Evolutionary conservation across 2,113 vertebrate genomes (phyloP).

Genomic region (Leiothrix lutea): DNA sequence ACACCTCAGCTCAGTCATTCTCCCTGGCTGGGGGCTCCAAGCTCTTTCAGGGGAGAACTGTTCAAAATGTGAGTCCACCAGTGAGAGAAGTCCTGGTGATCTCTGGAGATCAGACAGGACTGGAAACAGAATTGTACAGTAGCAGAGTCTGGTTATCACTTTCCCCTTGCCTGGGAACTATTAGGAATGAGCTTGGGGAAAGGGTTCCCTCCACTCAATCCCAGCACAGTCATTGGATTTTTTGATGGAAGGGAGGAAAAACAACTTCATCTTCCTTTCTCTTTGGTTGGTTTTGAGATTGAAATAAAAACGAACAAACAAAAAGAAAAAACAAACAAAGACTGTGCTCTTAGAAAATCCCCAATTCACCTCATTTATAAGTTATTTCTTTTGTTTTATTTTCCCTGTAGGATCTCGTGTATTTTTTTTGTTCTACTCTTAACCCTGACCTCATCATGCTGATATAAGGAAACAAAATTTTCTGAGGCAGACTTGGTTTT

Average conservation of each 20-base stretch:
- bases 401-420: fast-evolving
- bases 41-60: background rate
- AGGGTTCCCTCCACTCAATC: background rate
- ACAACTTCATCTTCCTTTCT: background rate
- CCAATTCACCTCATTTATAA: background rate
- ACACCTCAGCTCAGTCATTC: background rate
- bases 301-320: background rate
- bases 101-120: background rate
- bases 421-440: background rate
- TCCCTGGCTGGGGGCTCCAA: background rate
- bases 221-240: fast-evolving
- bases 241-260: background rate
- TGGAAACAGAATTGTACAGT: background rate
- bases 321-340: background rate
- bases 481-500: background rate
- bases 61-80: background rate
- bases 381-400: background rate
- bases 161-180: background rate
- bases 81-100: background rate
- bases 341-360: background rate
- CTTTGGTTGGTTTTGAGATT: background rate
- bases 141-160: background rate
- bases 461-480: background rate
- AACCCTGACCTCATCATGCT: background rate
- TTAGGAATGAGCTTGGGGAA: background rate